Evolutionary conservation across 2,113 vertebrate genomes (phyloP).

Genomic region (Syngnathus floridae): DNA sequence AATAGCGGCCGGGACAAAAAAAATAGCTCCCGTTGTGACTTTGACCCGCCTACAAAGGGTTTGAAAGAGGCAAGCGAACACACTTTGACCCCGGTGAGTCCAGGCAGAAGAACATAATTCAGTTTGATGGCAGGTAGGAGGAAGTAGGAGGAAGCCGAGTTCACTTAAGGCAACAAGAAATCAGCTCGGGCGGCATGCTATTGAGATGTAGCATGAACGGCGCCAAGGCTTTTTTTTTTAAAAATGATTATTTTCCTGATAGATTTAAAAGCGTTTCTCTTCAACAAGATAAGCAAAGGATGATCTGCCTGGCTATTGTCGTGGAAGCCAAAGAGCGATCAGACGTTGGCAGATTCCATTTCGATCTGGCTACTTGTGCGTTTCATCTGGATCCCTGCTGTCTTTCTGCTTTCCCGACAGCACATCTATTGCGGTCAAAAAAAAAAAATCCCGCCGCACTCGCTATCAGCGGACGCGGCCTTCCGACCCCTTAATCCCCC

Average conservation of each 20-base stretch:
- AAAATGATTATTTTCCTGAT: too few species aligned
- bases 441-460: slow-evolving; percentile 22
- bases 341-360: slow-evolving; percentile 48
- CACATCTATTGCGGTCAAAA: slow-evolving; percentile 51
- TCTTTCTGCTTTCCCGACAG: too few species aligned
- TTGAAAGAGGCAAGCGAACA: slow-evolving; percentile 17
- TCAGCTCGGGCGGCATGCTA: neutral
- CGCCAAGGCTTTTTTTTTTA: neutral
- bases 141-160: neutral
- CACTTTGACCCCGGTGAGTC: slow-evolving; percentile 22
- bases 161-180: slow-evolving; percentile 1
- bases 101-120: slow-evolving; percentile 1
- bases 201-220: neutral
- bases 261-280: neutral
- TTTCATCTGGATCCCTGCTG: slow-evolving; percentile 61
- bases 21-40: slow-evolving; percentile 4
- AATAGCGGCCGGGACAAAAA: slow-evolving; percentile 34
- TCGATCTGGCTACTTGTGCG: slow-evolving; percentile 36
- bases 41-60: slow-evolving; percentile 21
- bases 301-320: slow-evolving; percentile 26
- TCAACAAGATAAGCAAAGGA: neutral
- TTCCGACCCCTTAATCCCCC: slow-evolving; percentile 46
- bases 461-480: slow-evolving; percentile 32
- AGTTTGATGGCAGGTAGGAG: slow-evolving; percentile 6
- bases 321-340: slow-evolving; percentile 32